Base-by-base conservation (phyloP, 2,888 invertebrate genomes). In the Noctua janthina region DNA sequence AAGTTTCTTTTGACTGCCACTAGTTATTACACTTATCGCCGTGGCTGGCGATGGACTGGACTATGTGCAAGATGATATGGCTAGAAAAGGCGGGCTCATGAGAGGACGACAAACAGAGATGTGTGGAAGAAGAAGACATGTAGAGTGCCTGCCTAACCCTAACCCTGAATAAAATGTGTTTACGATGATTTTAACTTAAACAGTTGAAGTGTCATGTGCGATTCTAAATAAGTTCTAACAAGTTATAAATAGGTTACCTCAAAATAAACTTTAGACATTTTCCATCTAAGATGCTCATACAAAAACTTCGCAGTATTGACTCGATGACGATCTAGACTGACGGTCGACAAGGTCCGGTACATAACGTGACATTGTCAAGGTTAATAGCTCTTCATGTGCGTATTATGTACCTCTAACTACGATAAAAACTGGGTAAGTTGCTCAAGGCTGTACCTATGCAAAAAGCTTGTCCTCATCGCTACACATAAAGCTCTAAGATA, bases 301-400 rank as follows among this genome's bases (percentile, higher is more conserved):
- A 46, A 29, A 54, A 56, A 59, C 46, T 13, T 39, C 35, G 7
- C 5, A 39, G 1, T 64, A 15, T 54, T 64, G 0, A 29, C n/a
- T 51, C 11, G n/a, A 68, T 68, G 46, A 68, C 68, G n/a, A 23
- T 35, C 23, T 29, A 67, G 64, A 29, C 39, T 2, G 73, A 1
- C 35, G 17, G 35, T 29, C 81, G 4, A 43, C 35, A 39, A 82
- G 83, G 54, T 81, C 77, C 77, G 81, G 77, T 68, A 46, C n/a
- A 15, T 8, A 35, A 17, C 59, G 59, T 56, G 82, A 75, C 77
- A 82, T 39, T 54, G 23, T 8, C 77, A 82, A 81, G 81, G 81
- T 81, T 68, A 82, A 68, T 75, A 35, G 81, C 59, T 67, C 35
- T 39, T 76, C 35, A 46, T 72, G 20, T 68, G 29, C n/a, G 17